Percentiles rank a stretch among this genome's conserved stretches.
Evolutionary conservation across 1,140 invertebrate species (phyloP).

Genomic region (Arctopsyche grandis): DNA sequence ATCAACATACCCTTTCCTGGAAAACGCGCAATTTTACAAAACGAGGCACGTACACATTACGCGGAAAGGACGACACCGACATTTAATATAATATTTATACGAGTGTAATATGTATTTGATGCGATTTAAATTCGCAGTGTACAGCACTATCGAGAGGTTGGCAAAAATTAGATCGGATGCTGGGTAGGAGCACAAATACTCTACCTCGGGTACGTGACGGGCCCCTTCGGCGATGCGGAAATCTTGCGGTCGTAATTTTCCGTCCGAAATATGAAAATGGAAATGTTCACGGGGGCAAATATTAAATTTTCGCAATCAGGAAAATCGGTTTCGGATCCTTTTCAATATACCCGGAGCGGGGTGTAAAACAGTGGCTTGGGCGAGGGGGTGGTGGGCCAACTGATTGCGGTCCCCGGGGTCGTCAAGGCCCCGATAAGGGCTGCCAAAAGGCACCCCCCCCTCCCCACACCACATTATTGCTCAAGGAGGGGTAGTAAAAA

Average conservation of each 20-base stretch:
- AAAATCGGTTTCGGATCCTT: background rate
- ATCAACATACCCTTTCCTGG: no score
- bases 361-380: background rate
- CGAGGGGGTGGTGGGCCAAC: background rate
- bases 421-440: background rate
- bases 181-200: no score
- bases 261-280: conserved; percentile 5
- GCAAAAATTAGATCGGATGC: background rate
- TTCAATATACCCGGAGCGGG: background rate
- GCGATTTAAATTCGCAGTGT: no score
- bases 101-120: no score
- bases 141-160: background rate
- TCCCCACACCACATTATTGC: no score
- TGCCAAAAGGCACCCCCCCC: no score
- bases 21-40: no score
- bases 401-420: background rate
- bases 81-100: no score
- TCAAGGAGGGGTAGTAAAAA: no score
- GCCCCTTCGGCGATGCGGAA: conserved; percentile 5
- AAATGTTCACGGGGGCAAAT: conserved; percentile 2
- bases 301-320: conserved; percentile 33
- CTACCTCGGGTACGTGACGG: background rate
- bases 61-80: no score
- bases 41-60: no score
- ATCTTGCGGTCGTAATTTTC: conserved; percentile 25